Percentiles rank a stretch among this genome's conserved stretches.
These are phyloP conservation scores for Norana najaformis DNA, from an alignment of 2,888 invertebrate genomes.

Conservation along the genomic window DNA sequence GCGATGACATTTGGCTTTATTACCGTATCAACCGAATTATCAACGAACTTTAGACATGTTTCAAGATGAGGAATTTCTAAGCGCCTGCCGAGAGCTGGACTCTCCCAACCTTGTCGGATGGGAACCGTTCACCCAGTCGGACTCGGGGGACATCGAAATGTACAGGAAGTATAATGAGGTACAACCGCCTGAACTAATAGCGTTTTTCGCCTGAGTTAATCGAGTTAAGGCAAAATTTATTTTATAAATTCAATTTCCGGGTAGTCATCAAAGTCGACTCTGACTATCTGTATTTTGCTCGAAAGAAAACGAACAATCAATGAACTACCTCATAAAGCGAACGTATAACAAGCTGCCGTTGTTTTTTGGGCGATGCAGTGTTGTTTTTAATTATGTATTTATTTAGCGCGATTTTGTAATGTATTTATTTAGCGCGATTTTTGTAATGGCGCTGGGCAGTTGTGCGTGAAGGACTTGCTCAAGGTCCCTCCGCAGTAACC, in stretches of 20 bases:
- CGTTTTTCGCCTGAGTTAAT: neutral
- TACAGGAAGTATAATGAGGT: conserved; percentile 57
- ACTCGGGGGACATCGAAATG: conserved; percentile 56
- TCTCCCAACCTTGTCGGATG: conserved; percentile 53
- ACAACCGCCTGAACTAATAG: neutral
- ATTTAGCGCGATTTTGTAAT: no score
- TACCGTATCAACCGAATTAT: neutral
- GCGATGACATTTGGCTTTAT: conserved; percentile 14
- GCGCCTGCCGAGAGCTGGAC: conserved; percentile 52
- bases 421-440: no score
- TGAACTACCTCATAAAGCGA: neutral
- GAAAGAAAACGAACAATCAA: neutral
- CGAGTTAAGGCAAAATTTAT: neutral
- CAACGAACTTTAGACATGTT: conserved; percentile 8
- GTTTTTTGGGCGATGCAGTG: neutral
- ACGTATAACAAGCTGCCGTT: no score
- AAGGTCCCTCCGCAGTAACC: no score
- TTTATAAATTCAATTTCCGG: neutral
- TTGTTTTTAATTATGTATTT: neutral
- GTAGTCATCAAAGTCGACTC: neutral
- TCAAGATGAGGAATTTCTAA: conserved; percentile 47
- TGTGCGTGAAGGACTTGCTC: no score
- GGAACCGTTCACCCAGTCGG: conserved; percentile 53
- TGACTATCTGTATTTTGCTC: neutral
- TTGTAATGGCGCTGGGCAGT: no score